Evolutionary conservation across 2,888 invertebrate species (phyloP), one percentile per base, ranked within the genome.

Genomic region (Caenorhabditis virilis): DNA sequence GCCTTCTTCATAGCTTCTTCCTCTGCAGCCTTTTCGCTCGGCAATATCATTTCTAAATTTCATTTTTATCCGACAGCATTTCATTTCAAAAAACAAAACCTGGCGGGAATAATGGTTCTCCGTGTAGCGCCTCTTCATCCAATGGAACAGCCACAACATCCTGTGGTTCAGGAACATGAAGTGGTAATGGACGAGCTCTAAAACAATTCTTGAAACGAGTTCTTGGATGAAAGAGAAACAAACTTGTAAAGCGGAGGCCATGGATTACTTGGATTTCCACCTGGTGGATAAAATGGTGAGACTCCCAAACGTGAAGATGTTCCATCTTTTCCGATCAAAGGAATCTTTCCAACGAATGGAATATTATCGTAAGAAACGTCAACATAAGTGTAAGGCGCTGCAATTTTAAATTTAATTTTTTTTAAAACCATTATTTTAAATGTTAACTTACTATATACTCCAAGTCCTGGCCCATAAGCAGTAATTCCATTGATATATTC

Each of bases 91-190:
- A n/a, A n/a, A 30, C 20, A 11, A n/a, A 27, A 62, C 66, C 66
- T 49, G 73, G 73, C 13, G 78, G 78, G 71, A 78, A 78, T 1
- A 78, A 71, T 7, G 78, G 78, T 55, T 78, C 78, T 51, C 78
- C 78, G 46, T 78, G 78, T 0, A 78, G 64, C 0, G 78, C 73
- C 50, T 78, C 78, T 39, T 78, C 78, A 46, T 78, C 78, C 0
- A 78, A 57, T 9, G 78, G 78, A 9, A 78, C 78, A 0, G 78
- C 78, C 3, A 78, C 78, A 18, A 78, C 77, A 50, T 78, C 78
- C 26, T 75, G 75, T 9, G 78, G 78, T 41, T 78, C 77, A 16
- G 78, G 78, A 22, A 78, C 76, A 39, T 78, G 77, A 0, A 73
- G 59, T 1, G 78, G 78, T 0, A 78, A 68, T 1, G 78, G 78